Conservation (phyloP, 1,140 invertebrate species). For the Pantala flavescens region DNA sequence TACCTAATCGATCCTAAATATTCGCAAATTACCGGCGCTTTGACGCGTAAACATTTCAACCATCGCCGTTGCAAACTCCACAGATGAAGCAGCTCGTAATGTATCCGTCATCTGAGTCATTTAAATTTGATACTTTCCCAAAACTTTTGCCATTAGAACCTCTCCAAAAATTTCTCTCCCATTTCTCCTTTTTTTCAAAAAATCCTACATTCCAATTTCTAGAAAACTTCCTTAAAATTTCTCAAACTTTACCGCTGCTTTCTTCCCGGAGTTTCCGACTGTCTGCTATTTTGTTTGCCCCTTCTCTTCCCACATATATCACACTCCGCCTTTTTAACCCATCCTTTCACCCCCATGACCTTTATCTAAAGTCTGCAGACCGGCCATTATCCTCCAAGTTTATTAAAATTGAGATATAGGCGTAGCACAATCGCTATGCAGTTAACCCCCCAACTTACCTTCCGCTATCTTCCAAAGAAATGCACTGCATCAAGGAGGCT, state of each 20-base stretch:
- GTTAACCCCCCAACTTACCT: too few relatives aligned
- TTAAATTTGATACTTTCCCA: not conserved
- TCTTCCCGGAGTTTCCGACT: not conserved
- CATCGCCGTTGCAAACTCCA: too few relatives aligned
- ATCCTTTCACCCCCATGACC: not conserved
- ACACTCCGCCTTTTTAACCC: not conserved
- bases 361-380: not conserved
- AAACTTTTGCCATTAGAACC: not conserved
- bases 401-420: too few relatives aligned
- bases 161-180: not conserved
- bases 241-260: not conserved
- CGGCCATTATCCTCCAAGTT: too few relatives aligned
- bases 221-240: not conserved
- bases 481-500: too few relatives aligned
- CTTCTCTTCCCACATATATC: not conserved
- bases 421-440: too few relatives aligned
- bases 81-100: too few relatives aligned
- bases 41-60: too few relatives aligned
- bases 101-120: too few relatives aligned
- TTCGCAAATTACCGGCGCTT: too few relatives aligned
- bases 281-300: constrained; percentile 1
- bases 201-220: not conserved
- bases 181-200: not conserved
- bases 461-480: too few relatives aligned
- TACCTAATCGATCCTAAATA: too few relatives aligned